These are phyloP conservation scores for Porites australiensis DNA, from an alignment of 64 coral and sea anemone species.

Conservation along the genomic window DNA sequence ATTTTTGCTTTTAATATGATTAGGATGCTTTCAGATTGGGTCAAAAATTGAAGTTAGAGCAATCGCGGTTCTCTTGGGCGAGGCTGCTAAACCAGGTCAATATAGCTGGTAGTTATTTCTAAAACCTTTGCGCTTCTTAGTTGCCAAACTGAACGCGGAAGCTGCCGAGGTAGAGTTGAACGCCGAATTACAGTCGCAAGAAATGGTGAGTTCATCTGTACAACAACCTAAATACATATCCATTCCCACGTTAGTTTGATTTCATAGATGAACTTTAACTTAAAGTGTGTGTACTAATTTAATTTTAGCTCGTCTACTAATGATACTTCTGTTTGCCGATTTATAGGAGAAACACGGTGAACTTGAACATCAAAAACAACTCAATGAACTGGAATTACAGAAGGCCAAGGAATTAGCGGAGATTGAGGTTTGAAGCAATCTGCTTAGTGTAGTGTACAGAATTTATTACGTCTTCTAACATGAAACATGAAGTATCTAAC, in stretches of 20 bases:
- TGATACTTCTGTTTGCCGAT: neutral
- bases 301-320: neutral
- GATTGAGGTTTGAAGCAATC: slow-evolving; percentile 67
- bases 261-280: neutral
- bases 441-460: neutral
- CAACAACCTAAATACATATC: neutral
- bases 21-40: no score
- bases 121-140: slow-evolving; percentile 30
- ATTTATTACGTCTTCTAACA: no score
- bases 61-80: no score
- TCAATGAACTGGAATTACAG: slow-evolving; percentile 81
- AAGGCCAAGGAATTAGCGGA: slow-evolving; percentile 82
- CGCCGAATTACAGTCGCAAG: slow-evolving; percentile 80
- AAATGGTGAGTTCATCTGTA: slow-evolving; percentile 55
- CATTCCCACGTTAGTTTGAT: neutral
- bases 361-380: slow-evolving; percentile 71
- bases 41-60: no score
- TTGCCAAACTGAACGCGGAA: slow-evolving; percentile 86
- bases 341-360: slow-evolving; percentile 75
- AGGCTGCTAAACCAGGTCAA: no score
- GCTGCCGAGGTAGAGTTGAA: slow-evolving; percentile 76
- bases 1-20: no score
- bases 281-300: neutral
- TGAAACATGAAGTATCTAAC: no score
- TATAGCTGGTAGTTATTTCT: neutral